phyloP scores from a whole-genome alignment of 2,888 invertebrate species.

The Gastracanthus pulcherrimus region DNA sequence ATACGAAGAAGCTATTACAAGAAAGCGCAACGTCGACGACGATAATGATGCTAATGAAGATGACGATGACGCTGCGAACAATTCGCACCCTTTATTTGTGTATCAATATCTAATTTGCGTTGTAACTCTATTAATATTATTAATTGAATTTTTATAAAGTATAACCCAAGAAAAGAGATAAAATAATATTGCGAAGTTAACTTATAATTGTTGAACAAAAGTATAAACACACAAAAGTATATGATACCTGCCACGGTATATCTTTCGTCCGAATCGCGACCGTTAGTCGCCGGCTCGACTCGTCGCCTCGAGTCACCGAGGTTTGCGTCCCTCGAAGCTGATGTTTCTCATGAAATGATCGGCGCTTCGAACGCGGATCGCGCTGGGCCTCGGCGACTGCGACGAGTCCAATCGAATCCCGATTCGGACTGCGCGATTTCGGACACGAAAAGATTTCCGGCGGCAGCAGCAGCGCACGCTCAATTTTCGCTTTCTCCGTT shows the following conservation, averaged over 20 bases:
- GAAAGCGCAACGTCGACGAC: background rate
- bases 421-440: background rate
- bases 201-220: too few species aligned
- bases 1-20: too few species aligned
- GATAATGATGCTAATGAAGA: background rate
- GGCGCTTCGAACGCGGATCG: conserved; percentile 3
- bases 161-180: too few species aligned
- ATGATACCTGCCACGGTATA: background rate
- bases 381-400: background rate
- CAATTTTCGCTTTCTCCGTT: conserved; percentile 20
- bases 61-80: too few species aligned
- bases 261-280: background rate
- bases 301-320: background rate
- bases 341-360: background rate
- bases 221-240: background rate
- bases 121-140: too few species aligned
- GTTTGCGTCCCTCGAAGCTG: conserved; percentile 19
- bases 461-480: background rate
- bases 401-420: conserved; percentile 4
- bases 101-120: too few species aligned
- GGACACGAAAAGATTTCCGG: background rate
- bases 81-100: too few species aligned
- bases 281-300: background rate
- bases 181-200: too few species aligned
- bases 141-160: too few species aligned